Evolutionary conservation across 2,888 invertebrate genomes (phyloP).

Genomic region (Agrochola litura): DNA sequence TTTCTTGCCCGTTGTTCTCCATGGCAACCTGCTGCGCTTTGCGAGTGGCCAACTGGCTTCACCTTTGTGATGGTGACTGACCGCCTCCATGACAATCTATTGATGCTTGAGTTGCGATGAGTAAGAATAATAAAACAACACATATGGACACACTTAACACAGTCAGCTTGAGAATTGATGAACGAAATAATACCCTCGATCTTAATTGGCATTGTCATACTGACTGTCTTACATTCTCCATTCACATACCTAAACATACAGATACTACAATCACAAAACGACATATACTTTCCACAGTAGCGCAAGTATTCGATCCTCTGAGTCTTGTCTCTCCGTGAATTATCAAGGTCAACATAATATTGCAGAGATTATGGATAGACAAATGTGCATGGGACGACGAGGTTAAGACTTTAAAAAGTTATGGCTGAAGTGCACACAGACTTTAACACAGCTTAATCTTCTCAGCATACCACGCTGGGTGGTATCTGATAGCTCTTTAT

Average conservation of each 20-base stretch:
- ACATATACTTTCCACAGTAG: not conserved
- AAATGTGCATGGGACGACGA: not conserved
- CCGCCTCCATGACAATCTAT: no score
- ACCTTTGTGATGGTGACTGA: no score
- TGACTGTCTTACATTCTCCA: not conserved
- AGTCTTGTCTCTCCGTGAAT: not conserved
- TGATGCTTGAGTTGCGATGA: no score
- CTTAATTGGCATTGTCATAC: not conserved
- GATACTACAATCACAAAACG: not conserved
- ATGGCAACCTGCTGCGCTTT: no score
- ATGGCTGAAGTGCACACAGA: not conserved
- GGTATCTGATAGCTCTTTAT: not conserved
- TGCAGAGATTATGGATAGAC: not conserved
- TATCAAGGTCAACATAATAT: not conserved
- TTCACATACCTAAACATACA: not conserved
- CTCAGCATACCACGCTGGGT: constrained; percentile 1
- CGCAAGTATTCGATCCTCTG: not conserved
- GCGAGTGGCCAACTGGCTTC: no score
- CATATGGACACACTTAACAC: not conserved
- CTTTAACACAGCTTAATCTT: not conserved
- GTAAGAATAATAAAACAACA: not conserved
- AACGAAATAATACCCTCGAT: not conserved
- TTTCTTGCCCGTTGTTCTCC: no score
- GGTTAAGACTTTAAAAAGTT: not conserved
- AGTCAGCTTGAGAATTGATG: not conserved